Base-by-base conservation (phyloP, 2,888 invertebrate genomes). In the Brachycybe producta region DNA sequence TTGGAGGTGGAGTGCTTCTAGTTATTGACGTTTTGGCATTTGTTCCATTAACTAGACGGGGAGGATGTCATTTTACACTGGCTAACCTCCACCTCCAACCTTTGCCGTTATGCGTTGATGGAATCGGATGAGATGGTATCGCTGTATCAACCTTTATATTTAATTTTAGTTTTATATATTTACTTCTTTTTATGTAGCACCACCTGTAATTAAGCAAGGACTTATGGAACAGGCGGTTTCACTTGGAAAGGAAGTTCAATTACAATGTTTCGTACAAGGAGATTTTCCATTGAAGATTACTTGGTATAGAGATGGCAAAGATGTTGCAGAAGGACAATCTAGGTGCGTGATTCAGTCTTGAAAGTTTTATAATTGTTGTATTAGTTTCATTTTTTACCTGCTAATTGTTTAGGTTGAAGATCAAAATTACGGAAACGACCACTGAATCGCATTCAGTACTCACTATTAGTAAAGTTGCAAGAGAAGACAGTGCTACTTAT, bases 401-500 rank as follows among this genome's bases (percentile, higher is more conserved):
- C 13, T 13, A 32, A 11, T 32, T 32, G 13, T 32, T 11, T 13
- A 32, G 32, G 32, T 32, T 11, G 11, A 32, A 32, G 13, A 32
- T 32, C 11, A 32, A 11, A 32, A 32, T 32, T 32, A 32, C 32
- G 11, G 32, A 32, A 11, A 32, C 13, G 11, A 11, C 41, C 17
- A 5, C 8, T 19, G 17, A 26, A 8, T 8, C 15, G 7, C 5
- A 7, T 15, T 41, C 41, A 17, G 17, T 43, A 38, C 35, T 51
- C 11, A 44, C 44, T 23, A 51, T 51, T 46, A 35, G 39, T 21
- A 44, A 36, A 26, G 23, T 45, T 7, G n/a, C 27, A n/a, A 24
- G 41, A 27, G 15, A 38, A 7, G 51, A 55, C 24, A 34, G 46
- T 35, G 56, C 55, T 8, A 57, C 52, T 28, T 57, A 57, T 30